Percentiles rank a stretch among this genome's conserved stretches.
These are phyloP conservation scores for Leucosticte australis DNA, from an alignment of 2,113 vertebrate species.

Conservation along the genomic window DNA sequence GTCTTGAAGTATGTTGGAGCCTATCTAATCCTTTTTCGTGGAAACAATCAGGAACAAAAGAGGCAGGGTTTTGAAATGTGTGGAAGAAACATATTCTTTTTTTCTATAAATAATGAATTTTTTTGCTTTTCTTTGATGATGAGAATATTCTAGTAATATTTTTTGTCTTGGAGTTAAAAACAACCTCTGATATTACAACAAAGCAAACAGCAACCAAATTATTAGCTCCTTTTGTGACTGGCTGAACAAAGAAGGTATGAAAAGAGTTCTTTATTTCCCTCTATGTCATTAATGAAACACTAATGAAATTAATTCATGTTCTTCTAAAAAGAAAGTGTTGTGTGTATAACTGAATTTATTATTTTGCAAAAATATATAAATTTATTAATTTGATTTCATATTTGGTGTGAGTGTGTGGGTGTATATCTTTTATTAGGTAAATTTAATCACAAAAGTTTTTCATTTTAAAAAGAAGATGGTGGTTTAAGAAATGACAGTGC, in stretches of 20 bases:
- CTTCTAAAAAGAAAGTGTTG: not conserved
- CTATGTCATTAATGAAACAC: not conserved
- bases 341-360: not conserved
- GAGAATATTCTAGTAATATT: not conserved
- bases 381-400: not conserved
- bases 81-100: not conserved
- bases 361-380: not conserved
- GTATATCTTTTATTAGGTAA: not conserved
- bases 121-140: not conserved
- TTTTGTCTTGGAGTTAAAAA: not conserved
- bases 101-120: not conserved
- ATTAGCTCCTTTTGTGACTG: not conserved
- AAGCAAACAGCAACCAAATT: not conserved
- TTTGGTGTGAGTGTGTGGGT: not conserved
- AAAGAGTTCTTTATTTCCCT: not conserved
- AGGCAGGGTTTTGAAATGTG: not conserved
- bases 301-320: not conserved
- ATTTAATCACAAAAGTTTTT: not conserved
- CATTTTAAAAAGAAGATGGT: not conserved
- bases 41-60: not conserved
- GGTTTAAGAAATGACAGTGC: not conserved
- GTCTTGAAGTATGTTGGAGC: not conserved
- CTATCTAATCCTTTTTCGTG: not conserved
- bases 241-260: not conserved
- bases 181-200: not conserved